Evolutionary conservation across 2,888 invertebrate genomes (phyloP).

Genomic region (Cinara cedri): DNA sequence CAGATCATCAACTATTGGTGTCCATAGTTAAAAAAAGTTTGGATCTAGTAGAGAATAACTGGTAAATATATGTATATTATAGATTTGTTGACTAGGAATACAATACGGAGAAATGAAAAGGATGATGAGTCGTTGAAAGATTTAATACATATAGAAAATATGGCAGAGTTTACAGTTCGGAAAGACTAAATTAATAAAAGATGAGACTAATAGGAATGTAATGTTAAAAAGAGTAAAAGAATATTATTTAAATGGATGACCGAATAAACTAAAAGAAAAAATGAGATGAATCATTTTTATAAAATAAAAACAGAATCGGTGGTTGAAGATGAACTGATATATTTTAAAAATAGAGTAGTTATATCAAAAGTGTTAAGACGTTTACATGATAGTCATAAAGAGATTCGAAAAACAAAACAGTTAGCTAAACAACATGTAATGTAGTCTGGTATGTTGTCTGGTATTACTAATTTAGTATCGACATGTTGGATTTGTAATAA

Average conservation of each 20-base stretch:
- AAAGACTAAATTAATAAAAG: too few relatives aligned
- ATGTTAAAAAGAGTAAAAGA: slow-evolving; percentile 5
- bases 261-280: slow-evolving; percentile 23
- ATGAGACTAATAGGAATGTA: not conserved
- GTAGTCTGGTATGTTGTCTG: not conserved
- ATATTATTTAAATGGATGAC: slow-evolving; percentile 2
- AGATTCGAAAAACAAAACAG: not conserved
- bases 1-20: slow-evolving; percentile 42
- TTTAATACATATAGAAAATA: too few relatives aligned
- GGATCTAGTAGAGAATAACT: not conserved
- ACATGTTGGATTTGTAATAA: slow-evolving; percentile 15
- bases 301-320: not conserved
- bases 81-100: too few relatives aligned
- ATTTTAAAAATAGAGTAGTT: not conserved
- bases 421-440: not conserved
- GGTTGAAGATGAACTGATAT: not conserved
- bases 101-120: too few relatives aligned
- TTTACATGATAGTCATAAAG: not conserved
- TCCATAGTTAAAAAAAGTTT: slow-evolving; percentile 24
- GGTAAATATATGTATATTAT: too few relatives aligned
- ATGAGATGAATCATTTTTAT: not conserved
- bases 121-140: too few relatives aligned
- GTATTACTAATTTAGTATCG: not conserved
- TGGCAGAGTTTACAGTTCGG: too few relatives aligned
- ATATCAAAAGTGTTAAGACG: not conserved